phyloP scores from a whole-genome alignment of 2,797 vertebrate genomes.

The Bradypus variegatus region DNA sequence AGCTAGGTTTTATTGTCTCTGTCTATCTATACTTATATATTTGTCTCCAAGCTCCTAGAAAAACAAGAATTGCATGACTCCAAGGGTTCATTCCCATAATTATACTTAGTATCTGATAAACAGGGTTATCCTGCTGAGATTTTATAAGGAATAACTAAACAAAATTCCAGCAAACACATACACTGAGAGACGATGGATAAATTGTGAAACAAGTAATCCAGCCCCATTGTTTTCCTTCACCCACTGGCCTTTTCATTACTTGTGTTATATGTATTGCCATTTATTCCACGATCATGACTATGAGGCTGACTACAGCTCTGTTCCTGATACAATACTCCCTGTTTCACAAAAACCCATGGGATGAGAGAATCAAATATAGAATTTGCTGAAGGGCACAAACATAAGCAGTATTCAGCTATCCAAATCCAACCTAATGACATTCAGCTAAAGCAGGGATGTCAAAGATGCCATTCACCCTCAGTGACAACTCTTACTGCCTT shows the following conservation, averaged over 20 bases:
- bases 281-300: conserved; percentile 2
- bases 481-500: background rate
- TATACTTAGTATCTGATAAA: background rate
- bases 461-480: background rate
- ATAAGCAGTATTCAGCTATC: conserved; percentile 21
- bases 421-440: conserved; percentile 32
- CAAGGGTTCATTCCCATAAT: background rate
- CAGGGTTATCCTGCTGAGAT: background rate
- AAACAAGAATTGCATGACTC: background rate
- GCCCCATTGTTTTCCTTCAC: background rate
- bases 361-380: conserved; percentile 53
- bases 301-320: conserved; percentile 9
- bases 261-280: background rate
- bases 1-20: background rate
- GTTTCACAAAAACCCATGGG: conserved; percentile 43
- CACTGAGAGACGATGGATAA: background rate
- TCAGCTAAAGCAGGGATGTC: background rate
- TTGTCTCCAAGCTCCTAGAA: background rate
- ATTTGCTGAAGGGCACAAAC: conserved; percentile 43
- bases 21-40: background rate
- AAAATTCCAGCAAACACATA: background rate
- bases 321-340: background rate
- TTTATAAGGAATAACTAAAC: background rate
- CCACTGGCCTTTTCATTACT: background rate
- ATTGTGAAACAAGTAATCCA: background rate